phyloP scores from a whole-genome alignment of 1,140 invertebrate species.

The Gryllus bimaculatus region DNA sequence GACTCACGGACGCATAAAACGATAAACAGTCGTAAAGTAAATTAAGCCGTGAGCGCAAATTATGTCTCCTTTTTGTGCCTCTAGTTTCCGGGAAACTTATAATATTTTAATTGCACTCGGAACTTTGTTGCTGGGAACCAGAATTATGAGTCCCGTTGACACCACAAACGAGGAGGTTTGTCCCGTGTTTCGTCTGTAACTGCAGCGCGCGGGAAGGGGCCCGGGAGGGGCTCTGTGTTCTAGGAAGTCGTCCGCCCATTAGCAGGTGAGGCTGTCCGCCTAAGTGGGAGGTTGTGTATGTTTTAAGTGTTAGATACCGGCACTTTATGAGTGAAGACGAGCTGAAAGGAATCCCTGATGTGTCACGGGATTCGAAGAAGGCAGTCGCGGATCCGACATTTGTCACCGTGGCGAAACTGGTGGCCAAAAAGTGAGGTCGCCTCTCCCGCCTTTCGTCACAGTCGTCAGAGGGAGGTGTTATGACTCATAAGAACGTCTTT shows the following conservation, averaged over 20 bases:
- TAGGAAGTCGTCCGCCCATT: not conserved
- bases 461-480: too few relatives aligned
- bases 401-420: not conserved
- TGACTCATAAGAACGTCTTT: too few relatives aligned
- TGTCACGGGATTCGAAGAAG: not conserved
- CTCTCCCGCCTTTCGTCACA: too few relatives aligned
- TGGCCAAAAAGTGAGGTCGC: not conserved
- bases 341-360: not conserved
- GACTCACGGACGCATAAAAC: constrained; percentile 8
- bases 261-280: not conserved
- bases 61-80: constrained; percentile 2
- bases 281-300: not conserved
- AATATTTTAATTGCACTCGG: constrained; percentile 5
- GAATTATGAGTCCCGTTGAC: not conserved
- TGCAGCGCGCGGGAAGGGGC: not conserved
- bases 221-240: not conserved
- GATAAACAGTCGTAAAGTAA: constrained; percentile 1
- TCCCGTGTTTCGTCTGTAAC: not conserved
- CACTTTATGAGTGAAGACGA: not conserved
- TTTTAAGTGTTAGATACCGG: constrained; percentile 1
- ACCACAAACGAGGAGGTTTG: not conserved
- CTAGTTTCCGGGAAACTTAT: not conserved
- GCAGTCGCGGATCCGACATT: not conserved
- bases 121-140: constrained; percentile 1
- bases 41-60: constrained; percentile 14